These are phyloP conservation scores for Archocentrus centrarchus DNA, from an alignment of 2,113 vertebrate genomes.

Conservation along the genomic window DNA sequence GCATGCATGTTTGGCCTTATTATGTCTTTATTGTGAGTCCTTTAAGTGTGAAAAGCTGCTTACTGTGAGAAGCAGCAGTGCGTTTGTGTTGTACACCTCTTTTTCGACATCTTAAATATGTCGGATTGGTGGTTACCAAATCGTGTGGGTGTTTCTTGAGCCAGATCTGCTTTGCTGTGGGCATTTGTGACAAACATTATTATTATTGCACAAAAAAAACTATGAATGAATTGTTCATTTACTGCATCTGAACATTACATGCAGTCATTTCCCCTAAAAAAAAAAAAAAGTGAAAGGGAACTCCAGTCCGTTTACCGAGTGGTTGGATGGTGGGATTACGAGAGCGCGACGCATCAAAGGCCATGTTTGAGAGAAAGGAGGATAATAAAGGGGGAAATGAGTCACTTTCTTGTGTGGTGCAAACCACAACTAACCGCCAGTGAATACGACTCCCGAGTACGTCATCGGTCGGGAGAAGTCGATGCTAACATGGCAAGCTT, in stretches of 20 bases:
- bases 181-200: not conserved
- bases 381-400: not conserved
- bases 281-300: not conserved
- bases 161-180: not conserved
- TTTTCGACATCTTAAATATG: not conserved
- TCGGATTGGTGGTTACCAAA: not conserved
- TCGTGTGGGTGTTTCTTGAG: not conserved
- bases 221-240: not conserved
- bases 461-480: not conserved
- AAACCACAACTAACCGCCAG: not conserved
- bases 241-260: not conserved
- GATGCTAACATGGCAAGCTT: not conserved
- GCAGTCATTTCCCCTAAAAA: not conserved
- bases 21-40: not conserved
- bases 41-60: not conserved
- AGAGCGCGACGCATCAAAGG: not conserved
- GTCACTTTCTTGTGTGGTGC: constrained; percentile 3
- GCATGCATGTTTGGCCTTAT: too few relatives aligned
- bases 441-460: not conserved
- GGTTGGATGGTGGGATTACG: not conserved
- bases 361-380: not conserved
- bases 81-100: not conserved
- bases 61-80: not conserved
- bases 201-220: not conserved
- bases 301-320: not conserved